Evolutionary conservation across 30 jellyfish, hydroid and myxozoan species (phyloP).

Genomic region (Sanderia malayensis): DNA sequence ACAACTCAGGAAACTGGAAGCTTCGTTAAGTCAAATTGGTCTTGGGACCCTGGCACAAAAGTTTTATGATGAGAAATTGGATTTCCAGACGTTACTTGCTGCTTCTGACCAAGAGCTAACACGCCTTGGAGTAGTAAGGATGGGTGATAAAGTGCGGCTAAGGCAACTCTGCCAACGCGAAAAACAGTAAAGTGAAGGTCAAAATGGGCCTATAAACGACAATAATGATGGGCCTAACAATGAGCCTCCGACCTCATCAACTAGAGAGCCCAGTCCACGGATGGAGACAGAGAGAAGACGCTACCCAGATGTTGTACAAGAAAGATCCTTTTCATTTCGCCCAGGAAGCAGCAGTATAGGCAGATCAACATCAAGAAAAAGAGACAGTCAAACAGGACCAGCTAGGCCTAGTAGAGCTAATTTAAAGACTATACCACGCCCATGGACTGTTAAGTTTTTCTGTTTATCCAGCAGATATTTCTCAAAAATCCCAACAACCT

Average conservation of each 20-base stretch:
- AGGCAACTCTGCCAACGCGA: neutral
- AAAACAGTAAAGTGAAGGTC: too few species aligned
- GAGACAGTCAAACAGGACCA: neutral
- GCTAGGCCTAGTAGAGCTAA: neutral
- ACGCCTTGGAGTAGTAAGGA: conserved; percentile 11
- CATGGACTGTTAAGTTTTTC: conserved; percentile 18
- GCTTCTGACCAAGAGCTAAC: conserved; percentile 3
- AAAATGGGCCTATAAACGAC: too few species aligned
- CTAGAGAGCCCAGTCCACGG: neutral
- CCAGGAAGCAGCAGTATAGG: neutral
- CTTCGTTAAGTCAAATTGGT: too few species aligned
- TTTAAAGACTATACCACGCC: conserved; percentile 1
- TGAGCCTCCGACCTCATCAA: neutral
- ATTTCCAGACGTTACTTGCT: neutral
- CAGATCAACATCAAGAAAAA: conserved; percentile 9
- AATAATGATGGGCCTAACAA: too few species aligned
- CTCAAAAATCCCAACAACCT: conserved; percentile 12
- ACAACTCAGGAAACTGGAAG: neutral
- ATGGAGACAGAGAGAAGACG: neutral
- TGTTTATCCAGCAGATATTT: neutral
- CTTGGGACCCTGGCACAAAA: neutral
- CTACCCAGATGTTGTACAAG: neutral
- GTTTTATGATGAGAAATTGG: neutral
- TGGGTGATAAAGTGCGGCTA: conserved; percentile 22
- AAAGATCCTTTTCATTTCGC: neutral